These are phyloP conservation scores for Drosophila bocki DNA, from an alignment of 1,140 invertebrate genomes.

Conservation along the genomic window DNA sequence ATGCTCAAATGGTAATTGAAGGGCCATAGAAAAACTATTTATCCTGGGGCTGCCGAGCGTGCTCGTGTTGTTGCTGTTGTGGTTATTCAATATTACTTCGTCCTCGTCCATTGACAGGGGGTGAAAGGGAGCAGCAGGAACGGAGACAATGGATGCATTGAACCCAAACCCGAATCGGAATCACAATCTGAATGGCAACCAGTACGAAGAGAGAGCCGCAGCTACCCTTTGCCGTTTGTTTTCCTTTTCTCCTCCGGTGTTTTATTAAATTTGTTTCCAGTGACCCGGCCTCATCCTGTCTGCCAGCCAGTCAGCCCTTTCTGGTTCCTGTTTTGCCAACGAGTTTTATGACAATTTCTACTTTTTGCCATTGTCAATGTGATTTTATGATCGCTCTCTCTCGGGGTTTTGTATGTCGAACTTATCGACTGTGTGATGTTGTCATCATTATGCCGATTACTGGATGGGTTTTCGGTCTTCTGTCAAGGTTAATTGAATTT, in stretches of 20 bases:
- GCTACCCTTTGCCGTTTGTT: constrained; percentile 61
- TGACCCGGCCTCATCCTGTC: constrained; percentile 47
- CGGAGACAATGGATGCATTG: constrained; percentile 63
- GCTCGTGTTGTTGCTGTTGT: constrained; percentile 63
- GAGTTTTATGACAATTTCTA: constrained; percentile 75
- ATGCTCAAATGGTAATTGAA: constrained; percentile 84
- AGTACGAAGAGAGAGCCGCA: neutral
- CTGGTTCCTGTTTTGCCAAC: constrained; percentile 40
- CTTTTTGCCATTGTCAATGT: constrained; percentile 68
- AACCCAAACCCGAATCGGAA: constrained; percentile 53
- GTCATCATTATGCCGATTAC: constrained; percentile 68
- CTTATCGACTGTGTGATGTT: constrained; percentile 54
- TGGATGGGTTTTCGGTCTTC: constrained; percentile 19
- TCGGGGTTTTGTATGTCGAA: constrained; percentile 29
- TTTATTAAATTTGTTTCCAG: constrained; percentile 84
- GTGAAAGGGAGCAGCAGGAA: constrained; percentile 2
- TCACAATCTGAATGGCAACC: constrained; percentile 22
- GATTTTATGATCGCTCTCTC: constrained; percentile 58
- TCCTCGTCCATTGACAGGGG: constrained; percentile 29
- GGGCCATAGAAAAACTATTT: constrained; percentile 80
- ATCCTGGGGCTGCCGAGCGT: constrained; percentile 76
- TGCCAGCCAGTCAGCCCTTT: constrained; percentile 17
- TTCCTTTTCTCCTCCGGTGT: constrained; percentile 58
- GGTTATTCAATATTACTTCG: constrained; percentile 80
- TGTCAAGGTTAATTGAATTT: constrained; percentile 80